Conservation (phyloP, 2,888 invertebrate genomes). For the Ypsolopha scabrella region DNA sequence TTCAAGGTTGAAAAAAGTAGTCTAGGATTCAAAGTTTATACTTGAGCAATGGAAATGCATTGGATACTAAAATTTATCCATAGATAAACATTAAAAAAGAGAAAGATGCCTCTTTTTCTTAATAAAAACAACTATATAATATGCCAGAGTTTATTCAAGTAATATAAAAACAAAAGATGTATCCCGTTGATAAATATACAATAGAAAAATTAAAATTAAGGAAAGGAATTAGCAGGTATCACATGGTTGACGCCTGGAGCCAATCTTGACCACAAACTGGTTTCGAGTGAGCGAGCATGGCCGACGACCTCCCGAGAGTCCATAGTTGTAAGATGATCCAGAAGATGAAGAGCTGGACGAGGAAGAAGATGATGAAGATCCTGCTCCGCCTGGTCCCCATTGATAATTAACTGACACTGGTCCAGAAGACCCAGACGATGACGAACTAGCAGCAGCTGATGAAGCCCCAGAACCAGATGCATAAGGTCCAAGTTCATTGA, state of each 20-base stretch:
- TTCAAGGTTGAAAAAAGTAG: too few relatives aligned
- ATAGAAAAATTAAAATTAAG: constrained; percentile 9
- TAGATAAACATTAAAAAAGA: background rate
- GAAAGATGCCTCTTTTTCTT: too few relatives aligned
- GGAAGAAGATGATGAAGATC: constrained; percentile 2
- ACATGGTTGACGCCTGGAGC: constrained; percentile 31
- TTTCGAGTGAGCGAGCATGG: constrained; percentile 7
- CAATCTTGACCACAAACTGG: constrained; percentile 36
- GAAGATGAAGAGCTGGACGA: constrained; percentile 1
- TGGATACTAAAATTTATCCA: too few relatives aligned
- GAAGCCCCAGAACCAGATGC: constrained; percentile 9
- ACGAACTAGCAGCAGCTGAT: constrained; percentile 6
- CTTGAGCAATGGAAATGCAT: too few relatives aligned
- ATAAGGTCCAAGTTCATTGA: too few relatives aligned
- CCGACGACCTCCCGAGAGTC: constrained; percentile 3
- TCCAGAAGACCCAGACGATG: background rate
- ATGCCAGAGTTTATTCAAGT: constrained; percentile 35
- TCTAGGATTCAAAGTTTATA: too few relatives aligned
- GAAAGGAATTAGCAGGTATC: constrained; percentile 27
- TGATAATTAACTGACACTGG: background rate
- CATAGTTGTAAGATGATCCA: background rate
- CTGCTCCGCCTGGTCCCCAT: constrained; percentile 1
- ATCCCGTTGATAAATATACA: constrained; percentile 22
- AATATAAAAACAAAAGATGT: constrained; percentile 31
- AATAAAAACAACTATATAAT: constrained; percentile 8